Evolutionary conservation across 2,797 vertebrate genomes (phyloP).

Genomic region (Selene dorsalis): DNA sequence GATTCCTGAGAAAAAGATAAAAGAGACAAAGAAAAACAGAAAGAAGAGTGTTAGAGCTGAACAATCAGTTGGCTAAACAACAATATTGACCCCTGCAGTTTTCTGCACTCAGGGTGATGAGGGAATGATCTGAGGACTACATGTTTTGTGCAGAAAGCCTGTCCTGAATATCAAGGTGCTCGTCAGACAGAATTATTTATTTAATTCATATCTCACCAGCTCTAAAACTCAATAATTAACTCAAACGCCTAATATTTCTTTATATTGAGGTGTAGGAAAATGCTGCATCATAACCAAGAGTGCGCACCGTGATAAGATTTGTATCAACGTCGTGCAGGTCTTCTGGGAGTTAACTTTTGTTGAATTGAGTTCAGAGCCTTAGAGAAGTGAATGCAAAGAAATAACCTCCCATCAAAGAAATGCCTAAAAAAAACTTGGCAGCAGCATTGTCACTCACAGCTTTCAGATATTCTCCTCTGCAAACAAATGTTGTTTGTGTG

Average conservation of each 20-base stretch:
- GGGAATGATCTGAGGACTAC: constrained; percentile 16
- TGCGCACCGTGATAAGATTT: neutral
- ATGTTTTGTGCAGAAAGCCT: constrained; percentile 24
- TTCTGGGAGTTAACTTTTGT: constrained; percentile 28
- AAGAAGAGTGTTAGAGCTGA: constrained; percentile 10
- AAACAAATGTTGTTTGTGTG: constrained; percentile 18
- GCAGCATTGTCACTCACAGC: constrained; percentile 38
- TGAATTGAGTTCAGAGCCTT: constrained; percentile 35
- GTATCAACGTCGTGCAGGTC: constrained; percentile 37
- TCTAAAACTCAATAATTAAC: neutral
- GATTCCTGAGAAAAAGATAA: constrained; percentile 76
- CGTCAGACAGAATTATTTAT: constrained; percentile 24
- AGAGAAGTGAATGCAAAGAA: constrained; percentile 39
- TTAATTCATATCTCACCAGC: constrained; percentile 32
- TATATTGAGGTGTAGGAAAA: constrained; percentile 10
- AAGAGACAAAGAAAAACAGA: neutral
- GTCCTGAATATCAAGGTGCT: constrained; percentile 43
- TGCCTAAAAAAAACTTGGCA: constrained; percentile 33
- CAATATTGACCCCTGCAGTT: constrained; percentile 19
- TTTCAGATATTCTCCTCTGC: constrained; percentile 23
- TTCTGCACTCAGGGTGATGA: constrained; percentile 32
- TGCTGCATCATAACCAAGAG: constrained; percentile 12
- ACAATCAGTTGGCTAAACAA: constrained; percentile 25
- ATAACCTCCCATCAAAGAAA: constrained; percentile 45
- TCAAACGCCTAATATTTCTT: neutral